Percentiles rank a stretch among this genome's conserved stretches.
Conservation (phyloP, 2,888 invertebrate species). For the Molanna angustata region DNA sequence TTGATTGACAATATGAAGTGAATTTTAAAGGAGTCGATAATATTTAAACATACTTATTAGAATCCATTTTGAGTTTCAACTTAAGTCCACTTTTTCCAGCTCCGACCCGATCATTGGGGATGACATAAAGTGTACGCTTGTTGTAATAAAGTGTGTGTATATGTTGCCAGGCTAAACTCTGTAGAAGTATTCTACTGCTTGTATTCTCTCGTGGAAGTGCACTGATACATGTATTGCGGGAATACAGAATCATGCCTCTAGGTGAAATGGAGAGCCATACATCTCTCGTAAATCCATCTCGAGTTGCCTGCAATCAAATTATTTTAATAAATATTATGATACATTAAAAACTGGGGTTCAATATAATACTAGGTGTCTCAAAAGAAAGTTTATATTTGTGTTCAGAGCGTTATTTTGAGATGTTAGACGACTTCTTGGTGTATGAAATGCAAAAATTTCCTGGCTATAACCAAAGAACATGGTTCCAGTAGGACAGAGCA, state of each 20-base stretch:
- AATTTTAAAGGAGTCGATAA: no score
- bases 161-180: constrained; percentile 63
- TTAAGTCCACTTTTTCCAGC: constrained; percentile 60
- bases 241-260: constrained; percentile 61
- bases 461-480: no score
- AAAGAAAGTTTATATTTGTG: no score
- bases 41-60: no score
- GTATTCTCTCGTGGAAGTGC: constrained; percentile 37
- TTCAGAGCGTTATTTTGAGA: no score
- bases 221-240: constrained; percentile 44
- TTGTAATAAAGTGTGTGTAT: constrained; percentile 76
- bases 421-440: no score
- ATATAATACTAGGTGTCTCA: no score
- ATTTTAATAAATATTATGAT: neutral
- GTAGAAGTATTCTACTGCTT: constrained; percentile 49
- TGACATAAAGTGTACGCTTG: constrained; percentile 66
- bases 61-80: constrained; percentile 71
- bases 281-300: constrained; percentile 59
- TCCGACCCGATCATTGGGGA: constrained; percentile 55
- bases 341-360: no score
- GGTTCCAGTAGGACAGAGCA: no score
- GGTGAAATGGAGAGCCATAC: constrained; percentile 65
- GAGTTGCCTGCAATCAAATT: constrained; percentile 46
- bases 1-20: no score
- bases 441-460: no score